Conservation (phyloP, 2,797 vertebrate species). For the Lutjanus campechanus region DNA sequence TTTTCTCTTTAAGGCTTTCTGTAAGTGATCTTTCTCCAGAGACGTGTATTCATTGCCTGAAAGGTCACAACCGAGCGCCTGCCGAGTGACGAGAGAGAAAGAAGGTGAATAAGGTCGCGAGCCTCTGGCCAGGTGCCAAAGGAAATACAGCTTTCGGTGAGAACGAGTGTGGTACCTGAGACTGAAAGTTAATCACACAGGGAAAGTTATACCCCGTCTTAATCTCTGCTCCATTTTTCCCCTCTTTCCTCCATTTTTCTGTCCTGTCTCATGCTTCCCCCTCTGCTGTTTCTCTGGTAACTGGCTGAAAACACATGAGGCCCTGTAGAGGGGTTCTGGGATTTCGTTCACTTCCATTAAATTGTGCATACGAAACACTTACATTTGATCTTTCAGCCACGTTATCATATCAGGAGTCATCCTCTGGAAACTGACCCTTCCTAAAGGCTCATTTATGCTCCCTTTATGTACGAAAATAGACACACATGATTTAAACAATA, state of each 20-base stretch:
- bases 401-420: constrained; percentile 4
- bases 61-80: constrained; percentile 58
- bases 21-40: constrained; percentile 63
- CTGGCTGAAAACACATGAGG: constrained; percentile 50
- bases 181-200: constrained; percentile 51
- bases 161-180: constrained; percentile 53
- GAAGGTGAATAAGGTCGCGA: constrained; percentile 66
- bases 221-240: not conserved
- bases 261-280: constrained; percentile 22
- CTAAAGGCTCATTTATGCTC: too few relatives aligned
- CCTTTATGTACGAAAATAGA: too few relatives aligned
- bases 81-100: constrained; percentile 49
- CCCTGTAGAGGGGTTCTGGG: constrained; percentile 7
- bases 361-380: constrained; percentile 17
- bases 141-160: constrained; percentile 54
- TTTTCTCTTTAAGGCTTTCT: constrained; percentile 53
- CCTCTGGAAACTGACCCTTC: too few relatives aligned
- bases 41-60: constrained; percentile 43
- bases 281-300: constrained; percentile 44
- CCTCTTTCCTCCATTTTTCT: constrained; percentile 31
- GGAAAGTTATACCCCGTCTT: constrained; percentile 38
- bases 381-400: constrained; percentile 21
- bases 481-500: too few relatives aligned
- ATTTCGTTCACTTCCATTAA: not conserved
- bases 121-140: constrained; percentile 65